These are phyloP conservation scores for Eurypyga helias DNA, from an alignment of 2,113 vertebrate species.

Conservation along the genomic window DNA sequence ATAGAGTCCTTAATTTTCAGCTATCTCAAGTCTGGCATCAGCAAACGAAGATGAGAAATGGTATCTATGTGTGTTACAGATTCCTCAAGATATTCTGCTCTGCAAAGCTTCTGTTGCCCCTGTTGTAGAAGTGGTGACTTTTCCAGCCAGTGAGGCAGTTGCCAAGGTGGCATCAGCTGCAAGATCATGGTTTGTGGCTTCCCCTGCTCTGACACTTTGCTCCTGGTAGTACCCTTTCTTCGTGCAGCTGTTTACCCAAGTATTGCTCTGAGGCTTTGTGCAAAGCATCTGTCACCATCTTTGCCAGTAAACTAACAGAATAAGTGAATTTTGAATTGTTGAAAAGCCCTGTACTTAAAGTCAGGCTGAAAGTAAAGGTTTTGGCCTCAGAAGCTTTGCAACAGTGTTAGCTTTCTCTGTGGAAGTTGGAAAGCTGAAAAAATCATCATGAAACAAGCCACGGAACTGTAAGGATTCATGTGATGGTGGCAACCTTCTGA, in stretches of 20 bases:
- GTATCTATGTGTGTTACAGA: not conserved
- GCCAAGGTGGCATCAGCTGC: not conserved
- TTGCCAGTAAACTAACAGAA: not conserved
- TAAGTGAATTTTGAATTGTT: not conserved
- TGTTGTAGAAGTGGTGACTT: not conserved
- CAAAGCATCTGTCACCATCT: not conserved
- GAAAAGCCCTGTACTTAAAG: not conserved
- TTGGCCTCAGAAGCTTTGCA: not conserved
- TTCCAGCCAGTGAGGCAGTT: not conserved
- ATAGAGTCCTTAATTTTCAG: not conserved
- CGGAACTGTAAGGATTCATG: not conserved
- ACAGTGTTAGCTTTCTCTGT: not conserved
- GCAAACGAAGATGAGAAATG: not conserved
- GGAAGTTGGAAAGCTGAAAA: not conserved
- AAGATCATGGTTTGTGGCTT: not conserved
- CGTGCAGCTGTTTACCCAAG: not conserved
- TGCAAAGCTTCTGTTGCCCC: not conserved
- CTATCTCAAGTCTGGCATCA: constrained; percentile 19
- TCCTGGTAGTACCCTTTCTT: not conserved
- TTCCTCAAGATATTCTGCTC: not conserved
- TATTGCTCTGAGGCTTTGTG: not conserved
- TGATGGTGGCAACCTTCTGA: not conserved
- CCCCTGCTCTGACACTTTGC: not conserved
- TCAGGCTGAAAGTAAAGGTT: not conserved
- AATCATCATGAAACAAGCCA: not conserved